Evolutionary conservation across 2,888 invertebrate species (phyloP), one percentile per base, ranked within the genome.

Genomic region (Eretmocerus hayati): DNA sequence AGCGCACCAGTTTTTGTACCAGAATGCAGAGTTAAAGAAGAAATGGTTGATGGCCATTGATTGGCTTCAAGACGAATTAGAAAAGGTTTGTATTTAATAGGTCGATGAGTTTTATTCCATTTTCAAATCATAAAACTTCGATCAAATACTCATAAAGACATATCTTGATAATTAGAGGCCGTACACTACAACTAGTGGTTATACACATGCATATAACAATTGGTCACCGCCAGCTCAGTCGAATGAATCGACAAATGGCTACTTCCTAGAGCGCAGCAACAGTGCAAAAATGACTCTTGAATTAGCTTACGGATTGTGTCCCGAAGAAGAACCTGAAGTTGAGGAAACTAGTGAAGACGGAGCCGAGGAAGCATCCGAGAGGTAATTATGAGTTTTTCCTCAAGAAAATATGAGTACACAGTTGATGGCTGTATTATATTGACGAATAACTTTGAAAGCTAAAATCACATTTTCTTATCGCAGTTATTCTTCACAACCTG

Each of bases 31-130:
- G 61, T 77, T 94, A 60, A 84, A 87, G 59, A 81, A 87, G 44
- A 88, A 91, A 66, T 95, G 93, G 93, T 78, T 83, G 23, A 80
- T 84, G 64, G 90, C 94, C 49, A 89, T 94, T 3, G 86, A 89
- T 60, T 96, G 95, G 95, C 79, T 96, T 60, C 91, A 92, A 69
- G 93, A 94, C 69, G 95, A 96, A 72, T 78, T 96, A 55, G 93
- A 95, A 58, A 80, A 84, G 71, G 81, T 81, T 60, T 67, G 69
- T 67, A 26, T 32, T 46, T 16, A n/a, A n/a, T n/a, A 37, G 18
- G 33, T 26, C 20, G 2, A 41, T 21, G 31, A 18, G 22, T 37
- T 18, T 30, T 39, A 20, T 38, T 30, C 23, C 31, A 15, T 21
- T 33, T n/a, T 15, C n/a, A n/a, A 20, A 35, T 19, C 11, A 33